Percentiles rank a stretch among this genome's conserved stretches.
Conservation (phyloP, 2,113 vertebrate genomes). For the Oncorhynchus tshawytscha region DNA sequence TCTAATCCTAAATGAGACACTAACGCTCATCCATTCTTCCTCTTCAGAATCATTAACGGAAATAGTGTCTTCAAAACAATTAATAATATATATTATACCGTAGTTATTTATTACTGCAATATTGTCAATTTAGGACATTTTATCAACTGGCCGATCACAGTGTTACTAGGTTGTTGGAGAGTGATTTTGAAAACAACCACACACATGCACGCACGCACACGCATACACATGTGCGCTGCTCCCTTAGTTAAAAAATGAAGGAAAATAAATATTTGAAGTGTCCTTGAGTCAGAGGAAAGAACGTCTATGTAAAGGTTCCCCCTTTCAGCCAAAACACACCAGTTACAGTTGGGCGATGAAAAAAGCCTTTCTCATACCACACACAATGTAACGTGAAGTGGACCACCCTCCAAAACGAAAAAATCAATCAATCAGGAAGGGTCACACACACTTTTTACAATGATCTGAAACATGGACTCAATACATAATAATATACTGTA, state of each 20-base stretch:
- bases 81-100: too few species aligned
- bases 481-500: background rate
- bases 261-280: background rate
- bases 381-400: background rate
- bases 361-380: background rate
- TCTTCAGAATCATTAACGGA: too few species aligned
- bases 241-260: background rate
- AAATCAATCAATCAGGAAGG: too few species aligned
- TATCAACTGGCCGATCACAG: constrained; percentile 34
- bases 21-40: constrained; percentile 19
- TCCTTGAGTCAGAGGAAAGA: too few species aligned
- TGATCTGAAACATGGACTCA: background rate
- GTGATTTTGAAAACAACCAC: constrained; percentile 3
- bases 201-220: constrained; percentile 6
- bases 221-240: background rate
- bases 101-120: too few species aligned
- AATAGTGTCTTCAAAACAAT: too few species aligned
- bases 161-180: too few species aligned
- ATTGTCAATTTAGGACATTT: background rate
- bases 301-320: too few species aligned
- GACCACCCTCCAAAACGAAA: too few species aligned
- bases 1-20: constrained; percentile 32
- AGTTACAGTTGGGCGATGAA: too few species aligned
- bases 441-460: too few species aligned
- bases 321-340: background rate